Evolutionary conservation across 2,888 invertebrate species (phyloP).

Genomic region (Drosophila mulleri): DNA sequence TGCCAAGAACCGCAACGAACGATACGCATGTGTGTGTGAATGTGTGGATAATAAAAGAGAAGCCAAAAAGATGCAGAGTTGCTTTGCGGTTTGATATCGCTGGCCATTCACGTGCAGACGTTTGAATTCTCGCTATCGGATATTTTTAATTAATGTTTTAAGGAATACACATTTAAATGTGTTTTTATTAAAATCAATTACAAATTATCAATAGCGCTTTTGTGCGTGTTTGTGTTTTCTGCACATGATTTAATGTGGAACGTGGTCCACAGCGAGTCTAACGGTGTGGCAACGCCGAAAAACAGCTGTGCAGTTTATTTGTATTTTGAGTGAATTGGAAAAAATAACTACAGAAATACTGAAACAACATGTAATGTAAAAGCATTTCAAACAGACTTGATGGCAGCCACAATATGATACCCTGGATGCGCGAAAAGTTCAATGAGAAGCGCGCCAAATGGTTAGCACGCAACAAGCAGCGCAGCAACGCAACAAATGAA

Average conservation of each 20-base stretch:
- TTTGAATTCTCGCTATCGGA: not conserved
- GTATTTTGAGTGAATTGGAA: conserved; percentile 38
- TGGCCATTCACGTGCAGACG: conserved; percentile 19
- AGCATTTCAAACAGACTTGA: conserved; percentile 27
- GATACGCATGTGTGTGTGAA: conserved; percentile 51
- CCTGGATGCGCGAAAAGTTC: conserved; percentile 85
- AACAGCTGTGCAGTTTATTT: conserved; percentile 59
- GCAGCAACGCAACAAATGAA: conserved; percentile 30
- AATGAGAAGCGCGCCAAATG: conserved; percentile 84
- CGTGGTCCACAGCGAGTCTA: conserved; percentile 6
- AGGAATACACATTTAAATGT: too few species aligned
- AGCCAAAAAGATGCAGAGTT: conserved; percentile 44
- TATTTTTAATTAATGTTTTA: not conserved
- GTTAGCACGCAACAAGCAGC: conserved; percentile 82
- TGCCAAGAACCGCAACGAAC: conserved; percentile 49
- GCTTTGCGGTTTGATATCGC: conserved; percentile 15
- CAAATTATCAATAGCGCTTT: not conserved
- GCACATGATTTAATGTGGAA: not conserved
- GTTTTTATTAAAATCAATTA: too few species aligned
- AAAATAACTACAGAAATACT: conserved; percentile 29
- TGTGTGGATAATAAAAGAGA: conserved; percentile 51
- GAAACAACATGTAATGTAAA: conserved; percentile 51
- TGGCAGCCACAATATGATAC: conserved; percentile 80
- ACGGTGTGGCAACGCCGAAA: conserved; percentile 41
- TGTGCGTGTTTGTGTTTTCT: too few species aligned